Evolutionary conservation across 2,888 invertebrate genomes (phyloP), one percentile per base, ranked within the genome.

Genomic region (Limnephilus marmoratus): DNA sequence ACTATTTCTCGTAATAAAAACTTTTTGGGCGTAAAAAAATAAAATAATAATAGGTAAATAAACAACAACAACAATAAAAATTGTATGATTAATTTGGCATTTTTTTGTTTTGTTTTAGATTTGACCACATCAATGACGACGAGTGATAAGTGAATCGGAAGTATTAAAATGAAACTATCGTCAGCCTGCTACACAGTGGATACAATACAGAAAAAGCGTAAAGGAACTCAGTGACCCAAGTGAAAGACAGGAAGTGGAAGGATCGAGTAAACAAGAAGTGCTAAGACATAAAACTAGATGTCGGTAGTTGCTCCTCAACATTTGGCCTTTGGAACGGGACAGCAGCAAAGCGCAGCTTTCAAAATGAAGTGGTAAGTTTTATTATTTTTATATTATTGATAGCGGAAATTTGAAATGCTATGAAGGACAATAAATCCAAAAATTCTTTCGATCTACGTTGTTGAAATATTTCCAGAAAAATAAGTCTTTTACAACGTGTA

Each of bases 321-420:
- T 90, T 83, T 92, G 91, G 85, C 91, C 12, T 93, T 89, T 85
- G 92, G 91, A 18, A 85, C 92, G 7, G 82, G 68, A 18, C 91
- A 92, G 81, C 91, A 92, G 86, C 83, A 90, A 37, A 89, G 80
- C 81, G 89, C 90, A 81, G 91, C 87, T 89, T 93, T 90, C 92
- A 93, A 92, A 83, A 93, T 93, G 93, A 93, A 93, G 81, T 93
- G 93, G 93, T 93, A 81, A 85, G 93, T 92, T 31, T 82, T 34
- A 18, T 82, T 82, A 82, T 82, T 34, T 4, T 82, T 31, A 31
- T 29, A 13, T 0, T 81, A n/a, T 31, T 31, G 31, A 2, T 31
- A 31, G n/a, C 2, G 37, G 37, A 37, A 37, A 37, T 37, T 37
- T 37, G 37, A 37, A 37, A 37, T 37, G 37, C 3, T 37, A 3